Percentiles rank a stretch among this genome's conserved stretches.
phyloP scores from a whole-genome alignment of 2,113 vertebrate species.

The Centropus unirufus region DNA sequence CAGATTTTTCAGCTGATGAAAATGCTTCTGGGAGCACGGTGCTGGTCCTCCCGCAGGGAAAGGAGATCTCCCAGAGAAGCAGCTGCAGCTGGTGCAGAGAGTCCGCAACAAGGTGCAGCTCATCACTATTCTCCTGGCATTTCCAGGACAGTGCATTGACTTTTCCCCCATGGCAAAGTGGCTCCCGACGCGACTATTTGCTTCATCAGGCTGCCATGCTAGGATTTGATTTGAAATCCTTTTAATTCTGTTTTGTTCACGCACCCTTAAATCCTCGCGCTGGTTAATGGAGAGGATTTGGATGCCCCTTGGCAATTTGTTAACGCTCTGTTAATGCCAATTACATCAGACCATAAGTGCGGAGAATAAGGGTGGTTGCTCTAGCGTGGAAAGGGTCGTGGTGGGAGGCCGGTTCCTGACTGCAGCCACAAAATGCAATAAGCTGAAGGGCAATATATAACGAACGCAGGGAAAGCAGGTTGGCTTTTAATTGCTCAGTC shows the following conservation, averaged over 20 bases:
- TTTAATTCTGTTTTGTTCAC: neutral
- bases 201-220: neutral
- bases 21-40: neutral
- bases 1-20: neutral
- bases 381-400: neutral
- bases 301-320: neutral
- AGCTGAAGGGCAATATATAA: neutral
- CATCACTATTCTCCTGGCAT: neutral
- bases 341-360: neutral
- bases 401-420: neutral
- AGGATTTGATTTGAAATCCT: neutral
- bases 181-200: neutral
- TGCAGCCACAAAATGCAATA: neutral
- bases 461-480: neutral
- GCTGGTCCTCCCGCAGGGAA: neutral
- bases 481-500: neutral
- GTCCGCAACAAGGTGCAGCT: neutral
- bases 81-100: neutral
- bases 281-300: neutral
- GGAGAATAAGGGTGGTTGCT: neutral
- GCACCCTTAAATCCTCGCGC: neutral
- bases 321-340: slow-evolving; percentile 22
- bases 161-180: neutral
- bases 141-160: neutral
- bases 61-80: neutral